Percentiles rank a stretch among this genome's conserved stretches.
Evolutionary conservation across 2,888 invertebrate genomes (phyloP).

Genomic region (Meghimatium bilineatum): DNA sequence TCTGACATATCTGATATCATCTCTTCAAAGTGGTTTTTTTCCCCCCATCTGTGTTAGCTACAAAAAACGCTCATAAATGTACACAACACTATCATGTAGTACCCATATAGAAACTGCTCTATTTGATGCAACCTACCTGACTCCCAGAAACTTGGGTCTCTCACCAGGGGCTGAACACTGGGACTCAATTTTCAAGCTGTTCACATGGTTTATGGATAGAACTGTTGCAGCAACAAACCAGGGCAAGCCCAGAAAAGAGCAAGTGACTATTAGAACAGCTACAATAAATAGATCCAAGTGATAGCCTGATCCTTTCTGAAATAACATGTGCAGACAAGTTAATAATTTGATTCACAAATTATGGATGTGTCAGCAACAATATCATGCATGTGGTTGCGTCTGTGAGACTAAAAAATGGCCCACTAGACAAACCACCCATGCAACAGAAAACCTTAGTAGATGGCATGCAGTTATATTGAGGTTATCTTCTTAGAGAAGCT

Average conservation of each 20-base stretch:
- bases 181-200: conserved; percentile 94
- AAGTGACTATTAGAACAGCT: conserved; percentile 90
- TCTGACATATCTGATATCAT: too few species aligned
- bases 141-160: conserved; percentile 95
- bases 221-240: conserved; percentile 93
- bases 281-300: conserved; percentile 95
- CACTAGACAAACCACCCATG: too few species aligned
- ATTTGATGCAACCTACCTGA: conserved; percentile 79
- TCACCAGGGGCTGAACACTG: conserved; percentile 98
- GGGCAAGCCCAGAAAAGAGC: conserved; percentile 94
- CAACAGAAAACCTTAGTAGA: too few species aligned
- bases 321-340: not conserved
- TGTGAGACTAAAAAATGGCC: too few species aligned
- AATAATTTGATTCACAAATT: not conserved
- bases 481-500: too few species aligned
- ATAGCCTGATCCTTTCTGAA: conserved; percentile 94
- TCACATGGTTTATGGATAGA: conserved; percentile 96
- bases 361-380: too few species aligned
- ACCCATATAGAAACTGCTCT: not conserved
- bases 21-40: too few species aligned
- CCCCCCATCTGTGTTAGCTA: too few species aligned
- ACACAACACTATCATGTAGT: not conserved
- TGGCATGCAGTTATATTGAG: too few species aligned
- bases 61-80: too few species aligned
- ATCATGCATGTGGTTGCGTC: too few species aligned